Evolutionary conservation across 2,113 vertebrate species (phyloP).

Genomic region (Phalacrocorax aristotelis): DNA sequence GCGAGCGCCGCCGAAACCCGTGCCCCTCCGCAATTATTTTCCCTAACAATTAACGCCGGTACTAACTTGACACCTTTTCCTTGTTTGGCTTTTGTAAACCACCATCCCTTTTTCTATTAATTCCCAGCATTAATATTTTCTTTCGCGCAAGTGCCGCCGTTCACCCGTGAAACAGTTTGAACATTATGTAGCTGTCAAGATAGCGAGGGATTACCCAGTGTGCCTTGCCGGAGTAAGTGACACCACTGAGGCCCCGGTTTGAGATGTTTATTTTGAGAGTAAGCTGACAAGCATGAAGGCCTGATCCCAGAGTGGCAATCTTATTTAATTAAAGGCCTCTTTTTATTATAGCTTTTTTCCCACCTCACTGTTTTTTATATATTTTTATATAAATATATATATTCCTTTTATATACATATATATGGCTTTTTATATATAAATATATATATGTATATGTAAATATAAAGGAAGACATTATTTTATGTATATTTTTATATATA

Average conservation of each 20-base stretch:
- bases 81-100: conserved; percentile 74
- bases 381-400: neutral
- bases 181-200: conserved; percentile 97
- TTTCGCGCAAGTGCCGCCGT: conserved; percentile 78
- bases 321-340: conserved; percentile 91
- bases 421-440: too few relatives aligned
- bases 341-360: conserved; percentile 68
- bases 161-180: conserved; percentile 87
- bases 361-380: neutral
- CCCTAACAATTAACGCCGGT: conserved; percentile 83
- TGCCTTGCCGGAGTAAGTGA: conserved; percentile 88
- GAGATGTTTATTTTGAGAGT: conserved; percentile 98
- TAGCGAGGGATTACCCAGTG: conserved; percentile 93
- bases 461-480: neutral
- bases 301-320: conserved; percentile 89
- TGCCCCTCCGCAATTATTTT: conserved; percentile 72
- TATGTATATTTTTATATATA: neutral
- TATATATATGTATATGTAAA: neutral
- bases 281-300: conserved; percentile 96
- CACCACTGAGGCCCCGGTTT: conserved; percentile 83
- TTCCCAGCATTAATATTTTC: conserved; percentile 89
- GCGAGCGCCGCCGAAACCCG: neutral
- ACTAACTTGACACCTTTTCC: conserved; percentile 83
- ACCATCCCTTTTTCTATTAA: conserved; percentile 74
- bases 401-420: fast-evolving